These are phyloP conservation scores for Ramphastos sulfuratus DNA, from an alignment of 2,113 vertebrate species.

Conservation along the genomic window DNA sequence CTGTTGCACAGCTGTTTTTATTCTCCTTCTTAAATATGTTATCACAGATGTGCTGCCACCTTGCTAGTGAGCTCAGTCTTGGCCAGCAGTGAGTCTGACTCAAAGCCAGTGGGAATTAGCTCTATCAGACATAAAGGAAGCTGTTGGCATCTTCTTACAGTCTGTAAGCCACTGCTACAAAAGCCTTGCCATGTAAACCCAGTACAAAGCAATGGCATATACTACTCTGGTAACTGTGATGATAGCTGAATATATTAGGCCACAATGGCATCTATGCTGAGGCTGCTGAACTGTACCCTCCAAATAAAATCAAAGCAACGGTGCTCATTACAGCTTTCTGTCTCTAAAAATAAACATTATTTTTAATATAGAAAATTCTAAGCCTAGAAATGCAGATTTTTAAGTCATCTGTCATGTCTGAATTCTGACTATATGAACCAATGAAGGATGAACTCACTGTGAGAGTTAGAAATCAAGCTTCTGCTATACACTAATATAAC, in stretches of 20 bases:
- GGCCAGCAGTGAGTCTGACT: rapidly evolving
- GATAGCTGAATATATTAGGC: background rate
- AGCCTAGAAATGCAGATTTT: background rate
- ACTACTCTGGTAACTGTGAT: background rate
- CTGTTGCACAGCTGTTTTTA: too few relatives aligned
- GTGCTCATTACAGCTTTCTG: background rate
- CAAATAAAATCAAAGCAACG: background rate
- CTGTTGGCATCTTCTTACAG: background rate
- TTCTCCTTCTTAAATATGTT: background rate
- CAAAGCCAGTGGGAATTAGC: rapidly evolving
- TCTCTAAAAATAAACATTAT: background rate
- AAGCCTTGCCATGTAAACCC: background rate
- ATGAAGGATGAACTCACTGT: background rate
- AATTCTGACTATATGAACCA: background rate
- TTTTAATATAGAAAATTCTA: background rate
- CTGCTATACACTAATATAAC: background rate
- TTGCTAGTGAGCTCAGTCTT: rapidly evolving
- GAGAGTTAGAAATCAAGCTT: background rate
- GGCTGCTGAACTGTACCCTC: background rate
- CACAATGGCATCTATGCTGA: background rate
- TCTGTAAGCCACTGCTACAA: background rate
- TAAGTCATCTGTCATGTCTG: background rate
- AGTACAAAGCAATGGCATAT: background rate
- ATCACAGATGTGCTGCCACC: rapidly evolving
- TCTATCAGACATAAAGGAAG: rapidly evolving